These are phyloP conservation scores for Petrocephalus zakoni DNA, from an alignment of 2,113 vertebrate genomes.

Conservation along the genomic window DNA sequence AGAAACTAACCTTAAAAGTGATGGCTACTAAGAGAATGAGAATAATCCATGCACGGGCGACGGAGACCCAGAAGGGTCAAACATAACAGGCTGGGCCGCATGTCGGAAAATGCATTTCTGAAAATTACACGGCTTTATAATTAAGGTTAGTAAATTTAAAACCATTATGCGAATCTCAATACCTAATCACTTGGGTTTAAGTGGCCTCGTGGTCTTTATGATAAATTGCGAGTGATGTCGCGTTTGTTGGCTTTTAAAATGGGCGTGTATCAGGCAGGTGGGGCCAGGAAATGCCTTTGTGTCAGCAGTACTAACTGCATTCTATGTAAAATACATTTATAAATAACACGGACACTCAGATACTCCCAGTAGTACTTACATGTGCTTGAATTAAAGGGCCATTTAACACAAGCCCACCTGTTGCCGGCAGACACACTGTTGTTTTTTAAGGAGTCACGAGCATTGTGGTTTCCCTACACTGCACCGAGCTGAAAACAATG, in stretches of 20 bases:
- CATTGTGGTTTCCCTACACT: background rate
- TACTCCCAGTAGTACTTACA: background rate
- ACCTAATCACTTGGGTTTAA: background rate
- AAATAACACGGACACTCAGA: background rate
- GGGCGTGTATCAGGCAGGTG: background rate
- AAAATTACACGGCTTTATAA: conserved; percentile 4
- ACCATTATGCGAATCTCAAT: background rate
- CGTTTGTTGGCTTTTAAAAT: background rate
- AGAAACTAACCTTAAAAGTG: background rate
- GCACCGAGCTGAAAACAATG: background rate
- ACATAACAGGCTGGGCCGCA: background rate
- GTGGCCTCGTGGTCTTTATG: background rate
- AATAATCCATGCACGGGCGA: conserved; percentile 1
- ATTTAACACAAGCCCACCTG: conserved; percentile 2
- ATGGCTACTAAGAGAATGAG: background rate
- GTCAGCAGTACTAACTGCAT: background rate
- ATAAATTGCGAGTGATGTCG: background rate
- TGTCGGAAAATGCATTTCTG: background rate
- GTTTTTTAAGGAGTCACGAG: background rate
- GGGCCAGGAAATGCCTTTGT: background rate
- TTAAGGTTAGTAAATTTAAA: conserved; percentile 13
- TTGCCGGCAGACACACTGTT: background rate
- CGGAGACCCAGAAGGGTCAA: background rate
- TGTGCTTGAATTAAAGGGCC: background rate
- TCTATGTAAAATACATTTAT: background rate